Evolutionary conservation across 2,888 invertebrate genomes (phyloP).

Genomic region (Alviniconcha strummeri): DNA sequence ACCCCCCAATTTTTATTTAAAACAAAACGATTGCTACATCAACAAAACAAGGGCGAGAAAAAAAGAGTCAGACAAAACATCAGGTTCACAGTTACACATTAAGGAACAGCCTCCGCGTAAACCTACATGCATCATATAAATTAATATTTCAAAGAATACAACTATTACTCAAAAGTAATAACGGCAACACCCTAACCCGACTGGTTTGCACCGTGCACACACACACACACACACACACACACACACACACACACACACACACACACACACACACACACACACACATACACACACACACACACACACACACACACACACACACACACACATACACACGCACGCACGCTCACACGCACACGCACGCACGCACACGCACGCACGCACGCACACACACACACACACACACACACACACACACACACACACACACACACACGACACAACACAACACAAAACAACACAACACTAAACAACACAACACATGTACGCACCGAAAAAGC

Average conservation of each 20-base stretch:
- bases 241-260: slow-evolving; percentile 7
- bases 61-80: background rate
- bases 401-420: slow-evolving; percentile 11
- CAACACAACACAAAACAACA: background rate
- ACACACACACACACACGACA: slow-evolving; percentile 1
- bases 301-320: background rate
- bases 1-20: no score
- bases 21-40: background rate
- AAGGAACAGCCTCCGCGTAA: background rate
- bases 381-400: background rate
- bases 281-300: slow-evolving; percentile 5
- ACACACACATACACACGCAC: background rate
- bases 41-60: background rate
- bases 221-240: background rate
- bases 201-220: background rate
- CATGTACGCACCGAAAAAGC: background rate
- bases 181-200: no score
- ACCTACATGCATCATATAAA: background rate
- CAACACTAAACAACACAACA: background rate
- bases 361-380: background rate
- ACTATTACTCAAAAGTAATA: no score
- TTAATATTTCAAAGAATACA: background rate
- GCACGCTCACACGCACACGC: background rate
- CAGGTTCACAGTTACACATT: background rate
- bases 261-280: background rate